Base-by-base conservation (phyloP, 1,140 invertebrate genomes). In the Camponotus floridanus region DNA sequence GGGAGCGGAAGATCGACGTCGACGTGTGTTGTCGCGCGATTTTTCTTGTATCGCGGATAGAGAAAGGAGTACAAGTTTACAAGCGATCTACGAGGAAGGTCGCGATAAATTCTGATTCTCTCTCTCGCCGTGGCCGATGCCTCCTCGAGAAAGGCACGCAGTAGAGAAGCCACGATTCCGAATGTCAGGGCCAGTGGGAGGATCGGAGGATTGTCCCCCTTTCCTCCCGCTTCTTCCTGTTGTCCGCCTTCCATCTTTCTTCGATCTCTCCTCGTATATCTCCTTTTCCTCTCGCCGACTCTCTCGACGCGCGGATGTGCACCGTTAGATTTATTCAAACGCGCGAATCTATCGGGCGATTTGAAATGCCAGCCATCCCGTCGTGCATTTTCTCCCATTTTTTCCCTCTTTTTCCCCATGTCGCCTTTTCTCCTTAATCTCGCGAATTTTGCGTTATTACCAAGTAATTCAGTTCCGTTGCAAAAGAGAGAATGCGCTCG, bases 321-420 rank as follows among this genome's bases (percentile, higher is more conserved):
- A 87, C 89, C 89, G 89, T 90, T 90, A 90, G 89, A 90, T 86
- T 88, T 90, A 90, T 90, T 90, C 81, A 88, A 88, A 90, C 83
- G 51, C 55, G 78, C 86, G 88, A 86, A 90, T 80, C 88, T 45
- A 70, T 45, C 51, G 79, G 64, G 39, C 45, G 80, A 90, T 81
- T 90, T 68, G 55, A 81, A 79, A 87, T 70, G 73, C 85, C 76
- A 62, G 42, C 61, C 26, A 13, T 21, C n/a, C 18, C 70, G 68
- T 18, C 51, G 64, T 64, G 36, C 36, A 6, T 39, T 18, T 76
- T 39, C 45, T 26, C 15, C 18, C 51, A 39, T 59, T 36, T 36
- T 51, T 11, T 62, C 36, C 59, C 55, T 59, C 31, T 13, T 78
- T 18, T 33, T 45, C 39, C 68, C 36, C 21, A 3, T 39, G n/a